Evolutionary conservation across 2,888 invertebrate species (phyloP).

Genomic region (Drosophila vallismaia): DNA sequence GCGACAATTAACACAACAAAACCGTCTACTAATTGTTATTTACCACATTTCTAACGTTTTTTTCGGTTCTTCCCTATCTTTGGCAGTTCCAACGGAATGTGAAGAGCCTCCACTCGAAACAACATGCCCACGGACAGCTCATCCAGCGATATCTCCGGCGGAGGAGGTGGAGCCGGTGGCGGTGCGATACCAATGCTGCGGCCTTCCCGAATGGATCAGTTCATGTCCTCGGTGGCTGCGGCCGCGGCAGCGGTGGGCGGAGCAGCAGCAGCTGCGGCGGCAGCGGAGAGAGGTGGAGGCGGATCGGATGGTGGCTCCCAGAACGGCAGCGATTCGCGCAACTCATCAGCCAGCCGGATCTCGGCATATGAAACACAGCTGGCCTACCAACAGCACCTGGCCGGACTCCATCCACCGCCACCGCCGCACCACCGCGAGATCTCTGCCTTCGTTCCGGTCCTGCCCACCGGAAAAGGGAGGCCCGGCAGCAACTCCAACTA

Average conservation of each 20-base stretch:
- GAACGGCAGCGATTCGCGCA: constrained; percentile 74
- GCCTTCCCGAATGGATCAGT: constrained; percentile 86
- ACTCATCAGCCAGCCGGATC: constrained; percentile 83
- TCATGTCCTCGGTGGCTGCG: constrained; percentile 85
- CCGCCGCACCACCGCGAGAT: constrained; percentile 88
- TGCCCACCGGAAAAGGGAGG: constrained; percentile 90
- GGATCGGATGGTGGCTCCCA: constrained; percentile 39
- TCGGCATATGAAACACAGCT: constrained; percentile 87
- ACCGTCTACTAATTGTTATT: constrained; percentile 71
- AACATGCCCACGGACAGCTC: constrained; percentile 81
- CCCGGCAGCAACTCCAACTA: constrained; percentile 87
- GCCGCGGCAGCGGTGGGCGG: constrained; percentile 66
- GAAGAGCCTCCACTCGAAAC: constrained; percentile 42
- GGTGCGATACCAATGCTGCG: constrained; percentile 82
- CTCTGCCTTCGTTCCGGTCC: constrained; percentile 94
- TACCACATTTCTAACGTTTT: constrained; percentile 25
- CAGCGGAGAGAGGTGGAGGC: constrained; percentile 62
- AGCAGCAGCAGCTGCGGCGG: constrained; percentile 61
- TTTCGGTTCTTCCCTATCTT: constrained; percentile 13
- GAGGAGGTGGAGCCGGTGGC: constrained; percentile 62
- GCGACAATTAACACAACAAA: constrained; percentile 62
- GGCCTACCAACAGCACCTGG: constrained; percentile 88
- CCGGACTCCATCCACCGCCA: constrained; percentile 74
- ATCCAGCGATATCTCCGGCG: constrained; percentile 59
- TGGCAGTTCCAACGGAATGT: constrained; percentile 66